phyloP scores from a whole-genome alignment of 2,888 invertebrate species.

The Nezara viridula region DNA sequence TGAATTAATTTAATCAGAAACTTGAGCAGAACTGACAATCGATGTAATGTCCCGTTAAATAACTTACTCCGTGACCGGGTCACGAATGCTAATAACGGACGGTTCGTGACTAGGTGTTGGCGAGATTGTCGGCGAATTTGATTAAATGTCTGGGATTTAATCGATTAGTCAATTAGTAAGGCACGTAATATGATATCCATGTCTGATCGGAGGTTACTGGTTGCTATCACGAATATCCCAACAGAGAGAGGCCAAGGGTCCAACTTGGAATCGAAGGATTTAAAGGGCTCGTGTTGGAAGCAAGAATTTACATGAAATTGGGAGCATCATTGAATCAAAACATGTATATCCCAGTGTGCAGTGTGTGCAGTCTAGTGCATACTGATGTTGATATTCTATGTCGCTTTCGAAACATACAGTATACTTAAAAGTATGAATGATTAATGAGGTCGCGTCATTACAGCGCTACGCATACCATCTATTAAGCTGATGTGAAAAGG shows the following conservation, averaged over 20 bases:
- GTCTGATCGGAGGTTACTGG: slow-evolving; percentile 1
- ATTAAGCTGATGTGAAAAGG: too few relatives aligned
- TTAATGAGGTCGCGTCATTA: too few relatives aligned
- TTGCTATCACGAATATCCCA: neutral
- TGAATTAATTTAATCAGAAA: slow-evolving; percentile 5
- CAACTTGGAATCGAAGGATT: too few relatives aligned
- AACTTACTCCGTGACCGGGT: neutral
- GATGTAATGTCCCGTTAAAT: slow-evolving; percentile 20
- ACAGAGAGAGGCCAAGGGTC: neutral
- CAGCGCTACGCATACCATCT: too few relatives aligned
- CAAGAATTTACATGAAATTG: neutral
- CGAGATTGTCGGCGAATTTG: slow-evolving; percentile 28
- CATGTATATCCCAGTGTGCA: neutral
- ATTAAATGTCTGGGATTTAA: slow-evolving; percentile 36
- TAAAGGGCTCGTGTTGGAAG: neutral
- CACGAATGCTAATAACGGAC: slow-evolving; percentile 30
- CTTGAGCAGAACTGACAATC: slow-evolving; percentile 19
- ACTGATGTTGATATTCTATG: neutral
- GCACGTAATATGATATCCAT: slow-evolving; percentile 20
- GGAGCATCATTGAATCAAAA: neutral
- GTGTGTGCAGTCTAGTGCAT: neutral
- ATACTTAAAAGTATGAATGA: too few relatives aligned
- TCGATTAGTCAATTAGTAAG: slow-evolving; percentile 28
- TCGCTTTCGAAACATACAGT: neutral
- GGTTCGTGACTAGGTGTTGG: neutral